Percentiles rank a stretch among this genome's conserved stretches.
Evolutionary conservation across 2,113 vertebrate species (phyloP).

Genomic region (Colinus virginianus): DNA sequence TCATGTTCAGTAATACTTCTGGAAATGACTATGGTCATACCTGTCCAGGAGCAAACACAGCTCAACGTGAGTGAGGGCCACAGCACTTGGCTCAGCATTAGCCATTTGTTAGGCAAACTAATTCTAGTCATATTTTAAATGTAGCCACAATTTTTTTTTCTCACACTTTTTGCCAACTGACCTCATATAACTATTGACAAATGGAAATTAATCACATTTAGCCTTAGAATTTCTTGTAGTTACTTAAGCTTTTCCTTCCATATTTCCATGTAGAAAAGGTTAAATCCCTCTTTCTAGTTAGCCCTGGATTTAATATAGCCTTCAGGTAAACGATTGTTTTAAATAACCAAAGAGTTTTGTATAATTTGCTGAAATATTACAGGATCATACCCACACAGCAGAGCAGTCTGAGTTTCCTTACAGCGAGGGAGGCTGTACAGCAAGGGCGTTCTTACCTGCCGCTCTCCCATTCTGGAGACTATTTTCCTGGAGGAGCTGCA

Average conservation of each 20-base stretch:
- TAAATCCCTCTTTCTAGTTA: constrained; percentile 49
- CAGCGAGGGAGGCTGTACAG: background rate
- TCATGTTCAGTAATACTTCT: background rate
- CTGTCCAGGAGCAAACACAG: background rate
- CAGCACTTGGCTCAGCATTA: constrained; percentile 37
- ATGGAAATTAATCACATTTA: constrained; percentile 67
- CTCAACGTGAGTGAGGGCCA: background rate
- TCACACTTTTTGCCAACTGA: constrained; percentile 58
- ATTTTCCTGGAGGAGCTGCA: background rate
- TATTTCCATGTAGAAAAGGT: constrained; percentile 43
- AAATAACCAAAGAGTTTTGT: constrained; percentile 37
- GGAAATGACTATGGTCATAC: background rate
- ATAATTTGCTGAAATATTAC: background rate
- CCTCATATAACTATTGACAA: constrained; percentile 61
- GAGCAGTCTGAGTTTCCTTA: background rate
- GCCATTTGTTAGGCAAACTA: constrained; percentile 55
- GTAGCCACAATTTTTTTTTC: constrained; percentile 51
- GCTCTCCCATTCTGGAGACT: background rate
- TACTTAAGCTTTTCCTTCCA: constrained; percentile 52
- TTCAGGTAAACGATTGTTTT: constrained; percentile 45
- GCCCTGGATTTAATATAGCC: constrained; percentile 52
- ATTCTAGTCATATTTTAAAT: constrained; percentile 56
- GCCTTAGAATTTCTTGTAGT: constrained; percentile 48
- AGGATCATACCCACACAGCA: background rate
- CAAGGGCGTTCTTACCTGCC: background rate